phyloP scores from a whole-genome alignment of 2,888 invertebrate genomes.

The Cheilosia vernalis region DNA sequence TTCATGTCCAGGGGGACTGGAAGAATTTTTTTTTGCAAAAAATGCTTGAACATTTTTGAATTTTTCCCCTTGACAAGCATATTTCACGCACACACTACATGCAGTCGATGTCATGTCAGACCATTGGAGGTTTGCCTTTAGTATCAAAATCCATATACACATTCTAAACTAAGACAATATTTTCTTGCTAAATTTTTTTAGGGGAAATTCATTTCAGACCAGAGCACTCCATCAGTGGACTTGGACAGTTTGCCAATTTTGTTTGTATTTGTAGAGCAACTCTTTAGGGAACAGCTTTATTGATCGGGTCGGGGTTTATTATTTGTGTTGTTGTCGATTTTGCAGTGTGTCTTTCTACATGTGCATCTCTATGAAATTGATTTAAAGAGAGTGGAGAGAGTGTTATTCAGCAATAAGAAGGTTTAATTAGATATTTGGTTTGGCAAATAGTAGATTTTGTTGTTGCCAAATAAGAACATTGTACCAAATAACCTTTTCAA shows the following conservation, averaged over 20 bases:
- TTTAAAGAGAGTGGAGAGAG: no score
- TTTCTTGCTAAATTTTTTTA: not conserved
- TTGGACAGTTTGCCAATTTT: not conserved
- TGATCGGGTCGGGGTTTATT: not conserved
- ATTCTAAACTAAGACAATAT: not conserved
- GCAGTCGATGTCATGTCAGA: not conserved
- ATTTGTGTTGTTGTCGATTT: not conserved
- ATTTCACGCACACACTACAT: no score
- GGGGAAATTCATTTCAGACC: not conserved
- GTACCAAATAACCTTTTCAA: no score
- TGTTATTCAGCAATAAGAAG: no score
- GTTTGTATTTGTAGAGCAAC: not conserved
- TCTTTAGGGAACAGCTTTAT: not conserved
- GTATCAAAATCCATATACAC: slow-evolving; percentile 3
- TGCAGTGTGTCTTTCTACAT: not conserved
- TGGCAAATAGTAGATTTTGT: no score
- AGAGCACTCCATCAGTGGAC: not conserved
- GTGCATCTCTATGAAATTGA: no score
- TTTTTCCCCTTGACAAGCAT: no score
- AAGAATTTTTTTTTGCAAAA: not conserved
- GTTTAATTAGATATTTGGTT: no score
- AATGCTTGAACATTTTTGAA: no score
- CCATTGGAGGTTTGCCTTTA: not conserved
- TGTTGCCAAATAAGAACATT: no score
- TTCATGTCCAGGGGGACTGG: slow-evolving; percentile 17